Evolutionary conservation across 2,888 invertebrate species (phyloP).

Genomic region (Parapristionchus giblindavisi): DNA sequence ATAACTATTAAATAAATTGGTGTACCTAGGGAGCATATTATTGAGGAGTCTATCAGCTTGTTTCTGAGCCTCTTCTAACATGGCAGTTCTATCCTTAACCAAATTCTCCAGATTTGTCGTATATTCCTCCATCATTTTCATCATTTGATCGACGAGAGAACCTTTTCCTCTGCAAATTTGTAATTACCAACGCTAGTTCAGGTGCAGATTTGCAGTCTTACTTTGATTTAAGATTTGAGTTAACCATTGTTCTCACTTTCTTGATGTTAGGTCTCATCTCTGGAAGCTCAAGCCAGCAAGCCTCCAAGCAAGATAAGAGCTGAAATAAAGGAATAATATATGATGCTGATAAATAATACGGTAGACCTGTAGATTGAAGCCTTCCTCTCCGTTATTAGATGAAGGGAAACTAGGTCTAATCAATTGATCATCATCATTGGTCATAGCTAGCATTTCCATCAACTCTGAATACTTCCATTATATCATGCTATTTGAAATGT

Average conservation of each 20-base stretch:
- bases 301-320: constrained; percentile 65
- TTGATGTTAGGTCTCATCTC: constrained; percentile 66
- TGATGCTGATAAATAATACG: not conserved
- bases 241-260: constrained; percentile 64
- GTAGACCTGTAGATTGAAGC: constrained; percentile 58
- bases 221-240: constrained; percentile 64
- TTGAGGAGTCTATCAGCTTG: constrained; percentile 67
- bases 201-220: constrained; percentile 37
- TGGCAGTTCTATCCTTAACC: constrained; percentile 64
- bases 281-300: constrained; percentile 69
- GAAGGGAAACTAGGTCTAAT: constrained; percentile 66
- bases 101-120: constrained; percentile 66
- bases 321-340: constrained; percentile 39
- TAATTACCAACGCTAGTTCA: not conserved
- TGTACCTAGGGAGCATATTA: constrained; percentile 66
- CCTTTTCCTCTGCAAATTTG: constrained; percentile 59
- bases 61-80: constrained; percentile 68
- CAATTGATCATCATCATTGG: constrained; percentile 65
- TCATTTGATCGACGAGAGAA: constrained; percentile 68
- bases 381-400: constrained; percentile 51
- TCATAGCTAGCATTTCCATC: constrained; percentile 66
- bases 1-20: no score
- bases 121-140: constrained; percentile 68
- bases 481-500: not conserved
- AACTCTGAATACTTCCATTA: constrained; percentile 51